Evolutionary conservation across 2,888 invertebrate genomes (phyloP).

Genomic region (Onchidella celtica): DNA sequence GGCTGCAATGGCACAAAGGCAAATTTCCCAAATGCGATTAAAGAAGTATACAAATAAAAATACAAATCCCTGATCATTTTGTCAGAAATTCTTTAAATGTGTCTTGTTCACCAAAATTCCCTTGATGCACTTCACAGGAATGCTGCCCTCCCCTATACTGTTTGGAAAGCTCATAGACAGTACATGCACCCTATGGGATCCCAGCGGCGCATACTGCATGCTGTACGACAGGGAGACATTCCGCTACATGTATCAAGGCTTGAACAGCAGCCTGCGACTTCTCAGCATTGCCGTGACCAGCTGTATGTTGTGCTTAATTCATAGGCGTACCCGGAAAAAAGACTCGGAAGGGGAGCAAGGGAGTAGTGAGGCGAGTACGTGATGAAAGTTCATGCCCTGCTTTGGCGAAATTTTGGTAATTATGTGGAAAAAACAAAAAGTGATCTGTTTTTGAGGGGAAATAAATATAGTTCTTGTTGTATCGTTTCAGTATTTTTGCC

Average conservation of each 20-base stretch:
- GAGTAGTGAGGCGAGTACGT: neutral
- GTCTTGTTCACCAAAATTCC: too few species aligned
- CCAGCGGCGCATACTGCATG: conserved; percentile 21
- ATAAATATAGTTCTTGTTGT: too few species aligned
- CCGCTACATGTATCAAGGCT: neutral
- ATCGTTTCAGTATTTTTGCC: too few species aligned
- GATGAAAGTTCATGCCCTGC: too few species aligned
- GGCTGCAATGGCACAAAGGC: too few species aligned
- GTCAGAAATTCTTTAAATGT: too few species aligned
- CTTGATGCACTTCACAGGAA: neutral
- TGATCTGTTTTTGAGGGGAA: too few species aligned
- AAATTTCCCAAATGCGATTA: too few species aligned
- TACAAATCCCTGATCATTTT: too few species aligned
- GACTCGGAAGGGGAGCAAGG: neutral
- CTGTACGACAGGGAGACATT: conserved; percentile 32
- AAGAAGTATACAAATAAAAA: too few species aligned
- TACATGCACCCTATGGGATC: conserved; percentile 26
- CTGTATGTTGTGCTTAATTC: neutral
- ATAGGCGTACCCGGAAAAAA: neutral
- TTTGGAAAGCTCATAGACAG: conserved; percentile 30
- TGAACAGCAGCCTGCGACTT: neutral
- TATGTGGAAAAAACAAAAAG: too few species aligned
- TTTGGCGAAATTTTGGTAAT: too few species aligned
- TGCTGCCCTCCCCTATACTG: conserved; percentile 18
- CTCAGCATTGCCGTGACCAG: neutral